Conservation (phyloP, 1,140 invertebrate species). For the Rhagoletis pomonella region DNA sequence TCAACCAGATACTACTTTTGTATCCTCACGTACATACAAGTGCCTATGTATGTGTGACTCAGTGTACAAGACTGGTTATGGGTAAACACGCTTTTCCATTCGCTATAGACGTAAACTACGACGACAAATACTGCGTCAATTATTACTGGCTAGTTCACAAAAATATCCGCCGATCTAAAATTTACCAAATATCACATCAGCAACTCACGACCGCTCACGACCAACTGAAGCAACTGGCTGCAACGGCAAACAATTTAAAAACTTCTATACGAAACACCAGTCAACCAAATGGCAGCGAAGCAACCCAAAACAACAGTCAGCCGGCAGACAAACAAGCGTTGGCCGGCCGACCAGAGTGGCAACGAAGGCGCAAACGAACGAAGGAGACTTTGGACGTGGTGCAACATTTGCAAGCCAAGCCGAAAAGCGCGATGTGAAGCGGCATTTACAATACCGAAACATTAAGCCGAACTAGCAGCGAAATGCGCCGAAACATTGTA, state of each 20-base stretch:
- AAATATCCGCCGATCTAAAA: not conserved
- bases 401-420: not conserved
- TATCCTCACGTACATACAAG: not conserved
- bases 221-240: slow-evolving; percentile 58
- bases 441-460: not conserved
- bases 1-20: not conserved
- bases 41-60: not conserved
- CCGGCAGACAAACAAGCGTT: not conserved
- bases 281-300: slow-evolving; percentile 11
- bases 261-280: slow-evolving; percentile 34
- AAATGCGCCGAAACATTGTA: slow-evolving; percentile 20
- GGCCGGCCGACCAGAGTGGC: not conserved
- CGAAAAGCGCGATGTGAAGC: not conserved
- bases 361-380: not conserved
- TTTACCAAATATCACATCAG: not conserved
- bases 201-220: slow-evolving; percentile 53
- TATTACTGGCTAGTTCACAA: not conserved
- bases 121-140: not conserved
- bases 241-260: slow-evolving; percentile 55
- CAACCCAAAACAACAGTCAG: slow-evolving; percentile 24
- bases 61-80: not conserved
- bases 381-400: not conserved
- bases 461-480: not conserved
- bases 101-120: slow-evolving; percentile 31
- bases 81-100: slow-evolving; percentile 6